A percentile compares a stretch with the other conserved stretches of the same genome.
Conservation (phyloP, 2,888 invertebrate genomes). For the Mesochorus sp. region DNA sequence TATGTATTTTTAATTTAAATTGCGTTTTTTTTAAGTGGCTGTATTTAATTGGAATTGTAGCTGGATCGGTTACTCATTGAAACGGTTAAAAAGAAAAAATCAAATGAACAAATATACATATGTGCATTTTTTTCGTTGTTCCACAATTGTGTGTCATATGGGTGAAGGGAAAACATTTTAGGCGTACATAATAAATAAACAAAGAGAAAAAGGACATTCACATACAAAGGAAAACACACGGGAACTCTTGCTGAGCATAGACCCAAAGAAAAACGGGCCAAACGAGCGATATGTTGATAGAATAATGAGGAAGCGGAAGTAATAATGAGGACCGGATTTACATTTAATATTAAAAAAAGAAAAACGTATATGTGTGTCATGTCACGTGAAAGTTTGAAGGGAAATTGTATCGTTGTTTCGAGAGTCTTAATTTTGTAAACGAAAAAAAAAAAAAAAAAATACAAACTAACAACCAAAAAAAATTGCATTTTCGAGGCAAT, state of each 20-base stretch:
- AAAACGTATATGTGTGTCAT: constrained; percentile 5
- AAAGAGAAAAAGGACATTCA: neutral
- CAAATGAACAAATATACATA: neutral
- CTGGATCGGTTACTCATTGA: too few relatives aligned
- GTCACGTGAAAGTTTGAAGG: constrained; percentile 11
- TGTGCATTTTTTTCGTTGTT: neutral
- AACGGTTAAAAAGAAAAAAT: neutral
- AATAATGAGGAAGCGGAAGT: constrained; percentile 66
- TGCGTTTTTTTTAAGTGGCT: too few relatives aligned
- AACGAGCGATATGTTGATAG: constrained; percentile 56
- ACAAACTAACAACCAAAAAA: neutral
- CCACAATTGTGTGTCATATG: neutral
- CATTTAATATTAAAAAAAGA: too few relatives aligned
- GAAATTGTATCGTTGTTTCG: constrained; percentile 9
- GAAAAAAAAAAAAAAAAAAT: neutral
- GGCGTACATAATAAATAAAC: neutral
- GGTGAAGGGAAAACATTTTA: neutral
- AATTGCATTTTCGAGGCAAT: neutral
- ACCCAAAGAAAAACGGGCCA: constrained; percentile 23
- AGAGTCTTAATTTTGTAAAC: too few relatives aligned
- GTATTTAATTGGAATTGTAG: too few relatives aligned
- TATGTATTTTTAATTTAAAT: too few relatives aligned
- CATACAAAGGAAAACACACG: neutral
- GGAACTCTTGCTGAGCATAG: neutral
- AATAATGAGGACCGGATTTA: constrained; percentile 62